Percentiles rank a stretch among this genome's conserved stretches.
These are phyloP conservation scores for Corydoras maculifer DNA, from an alignment of 2,113 vertebrate species.

Conservation along the genomic window DNA sequence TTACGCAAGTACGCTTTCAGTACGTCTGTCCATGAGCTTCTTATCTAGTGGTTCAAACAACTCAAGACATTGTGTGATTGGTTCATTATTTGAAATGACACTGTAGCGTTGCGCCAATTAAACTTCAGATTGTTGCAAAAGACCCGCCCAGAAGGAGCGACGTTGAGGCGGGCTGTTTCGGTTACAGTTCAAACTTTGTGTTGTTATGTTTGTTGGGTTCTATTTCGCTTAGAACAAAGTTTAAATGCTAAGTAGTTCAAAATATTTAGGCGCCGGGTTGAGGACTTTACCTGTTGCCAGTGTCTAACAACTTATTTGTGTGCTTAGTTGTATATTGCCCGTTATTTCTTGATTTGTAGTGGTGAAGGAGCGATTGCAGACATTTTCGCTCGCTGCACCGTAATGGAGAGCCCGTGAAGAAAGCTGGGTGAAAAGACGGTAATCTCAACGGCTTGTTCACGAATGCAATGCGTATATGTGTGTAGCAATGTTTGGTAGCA, in stretches of 20 bases:
- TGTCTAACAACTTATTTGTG: no score
- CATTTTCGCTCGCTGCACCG: neutral
- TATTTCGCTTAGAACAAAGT: neutral
- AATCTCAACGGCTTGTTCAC: no score
- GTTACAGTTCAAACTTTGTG: constrained; percentile 13
- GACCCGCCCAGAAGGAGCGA: constrained; percentile 34
- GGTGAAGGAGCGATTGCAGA: constrained; percentile 1
- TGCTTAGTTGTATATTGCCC: neutral
- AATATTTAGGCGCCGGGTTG: no score
- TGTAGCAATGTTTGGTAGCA: no score
- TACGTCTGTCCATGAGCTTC: neutral
- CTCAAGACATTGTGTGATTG: constrained; percentile 3
- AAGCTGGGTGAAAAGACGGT: neutral
- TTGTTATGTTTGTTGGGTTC: constrained; percentile 2
- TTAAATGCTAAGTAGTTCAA: neutral
- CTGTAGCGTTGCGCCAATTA: constrained; percentile 18
- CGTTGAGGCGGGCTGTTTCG: constrained; percentile 33
- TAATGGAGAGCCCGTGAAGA: neutral
- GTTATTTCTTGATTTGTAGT: neutral
- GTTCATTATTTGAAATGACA: constrained; percentile 7
- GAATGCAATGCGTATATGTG: no score
- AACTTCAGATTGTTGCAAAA: neutral
- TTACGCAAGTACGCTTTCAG: no score
- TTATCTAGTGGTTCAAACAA: constrained; percentile 9
- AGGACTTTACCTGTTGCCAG: neutral